Conservation (phyloP, 1,140 invertebrate genomes). For the Trigoniulus corallinus region DNA sequence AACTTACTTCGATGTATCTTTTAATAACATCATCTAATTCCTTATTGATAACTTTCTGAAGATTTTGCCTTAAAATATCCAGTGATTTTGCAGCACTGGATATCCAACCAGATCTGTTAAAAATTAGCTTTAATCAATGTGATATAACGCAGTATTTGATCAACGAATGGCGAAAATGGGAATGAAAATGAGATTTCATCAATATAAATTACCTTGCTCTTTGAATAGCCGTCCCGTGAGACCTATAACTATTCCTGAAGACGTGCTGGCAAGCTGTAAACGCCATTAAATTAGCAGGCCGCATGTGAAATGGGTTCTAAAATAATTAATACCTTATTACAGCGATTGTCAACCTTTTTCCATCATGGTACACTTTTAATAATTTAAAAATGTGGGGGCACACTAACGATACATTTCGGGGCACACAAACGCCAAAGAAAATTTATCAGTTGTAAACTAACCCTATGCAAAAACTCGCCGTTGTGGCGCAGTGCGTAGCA, state of each 20-base stretch:
- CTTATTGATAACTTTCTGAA: conserved; percentile 55
- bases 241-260: background rate
- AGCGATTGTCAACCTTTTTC: too few species aligned
- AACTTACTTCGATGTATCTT: conserved; percentile 49
- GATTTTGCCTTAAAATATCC: conserved; percentile 50
- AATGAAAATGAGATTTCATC: background rate
- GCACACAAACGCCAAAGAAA: too few species aligned
- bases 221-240: background rate
- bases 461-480: too few species aligned
- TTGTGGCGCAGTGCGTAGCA: too few species aligned
- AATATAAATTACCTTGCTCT: conserved; percentile 1
- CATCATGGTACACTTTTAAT: too few species aligned
- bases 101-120: conserved; percentile 3
- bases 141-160: background rate
- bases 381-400: too few species aligned
- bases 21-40: conserved; percentile 57
- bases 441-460: too few species aligned
- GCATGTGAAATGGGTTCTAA: conserved; percentile 3
- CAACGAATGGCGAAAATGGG: background rate
- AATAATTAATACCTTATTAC: too few species aligned
- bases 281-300: background rate
- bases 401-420: too few species aligned
- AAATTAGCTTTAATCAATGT: background rate
- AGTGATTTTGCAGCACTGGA: conserved; percentile 48
- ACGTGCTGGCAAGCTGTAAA: background rate